These are phyloP conservation scores for Tetranychus cinnabarinus DNA, from an alignment of 1,140 invertebrate species.

Conservation along the genomic window DNA sequence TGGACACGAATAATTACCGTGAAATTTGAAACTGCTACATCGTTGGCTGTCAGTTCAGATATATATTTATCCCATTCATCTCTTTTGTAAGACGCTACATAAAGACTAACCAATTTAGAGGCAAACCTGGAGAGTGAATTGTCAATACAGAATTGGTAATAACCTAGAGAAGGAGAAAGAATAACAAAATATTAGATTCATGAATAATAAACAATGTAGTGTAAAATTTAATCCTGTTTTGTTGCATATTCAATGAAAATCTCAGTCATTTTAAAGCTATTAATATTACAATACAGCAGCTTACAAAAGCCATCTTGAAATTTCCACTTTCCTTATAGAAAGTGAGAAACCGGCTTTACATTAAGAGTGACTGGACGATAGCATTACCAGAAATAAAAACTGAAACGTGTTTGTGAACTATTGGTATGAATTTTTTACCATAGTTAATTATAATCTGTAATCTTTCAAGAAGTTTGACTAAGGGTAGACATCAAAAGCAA, in stretches of 20 bases:
- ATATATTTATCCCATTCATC: constrained; percentile 80
- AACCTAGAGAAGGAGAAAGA: constrained; percentile 16
- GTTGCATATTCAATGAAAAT: not conserved
- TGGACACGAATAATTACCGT: constrained; percentile 26
- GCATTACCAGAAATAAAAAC: too few relatives aligned
- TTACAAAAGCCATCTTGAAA: too few relatives aligned
- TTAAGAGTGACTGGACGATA: too few relatives aligned
- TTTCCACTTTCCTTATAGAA: too few relatives aligned
- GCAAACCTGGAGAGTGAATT: constrained; percentile 82
- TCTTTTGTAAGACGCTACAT: constrained; percentile 70
- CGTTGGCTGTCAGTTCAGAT: constrained; percentile 60
- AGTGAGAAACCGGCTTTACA: too few relatives aligned
- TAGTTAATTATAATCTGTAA: too few relatives aligned
- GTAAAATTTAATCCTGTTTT: not conserved
- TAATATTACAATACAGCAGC: too few relatives aligned
- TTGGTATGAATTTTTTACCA: too few relatives aligned
- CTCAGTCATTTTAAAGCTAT: not conserved
- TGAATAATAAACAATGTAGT: not conserved
- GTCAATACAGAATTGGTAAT: constrained; percentile 75
- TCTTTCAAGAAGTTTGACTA: too few relatives aligned
- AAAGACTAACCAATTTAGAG: constrained; percentile 71
- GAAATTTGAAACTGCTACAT: constrained; percentile 69
- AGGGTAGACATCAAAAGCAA: too few relatives aligned
- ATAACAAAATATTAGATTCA: not conserved
- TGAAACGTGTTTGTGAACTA: too few relatives aligned